These are phyloP conservation scores for Habrosyne pyritoides DNA, from an alignment of 2,888 invertebrate species.

Conservation along the genomic window DNA sequence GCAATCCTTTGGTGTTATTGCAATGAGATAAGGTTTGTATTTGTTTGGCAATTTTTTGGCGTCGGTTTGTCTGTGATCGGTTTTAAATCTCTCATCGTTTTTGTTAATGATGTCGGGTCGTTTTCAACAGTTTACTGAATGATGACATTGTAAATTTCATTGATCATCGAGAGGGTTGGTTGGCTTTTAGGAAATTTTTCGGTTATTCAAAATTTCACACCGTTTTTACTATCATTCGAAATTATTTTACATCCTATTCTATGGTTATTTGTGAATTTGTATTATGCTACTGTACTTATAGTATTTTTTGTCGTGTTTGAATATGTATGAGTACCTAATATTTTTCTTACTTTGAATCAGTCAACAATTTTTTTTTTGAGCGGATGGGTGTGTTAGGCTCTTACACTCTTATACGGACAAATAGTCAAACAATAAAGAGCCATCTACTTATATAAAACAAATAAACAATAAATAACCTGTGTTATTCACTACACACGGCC, in stretches of 20 bases:
- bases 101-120: conserved; percentile 35
- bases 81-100: conserved; percentile 33
- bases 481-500: too few relatives aligned
- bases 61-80: conserved; percentile 59
- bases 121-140: conserved; percentile 44
- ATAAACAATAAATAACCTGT: too few relatives aligned
- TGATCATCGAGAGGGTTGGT: conserved; percentile 41
- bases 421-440: too few relatives aligned
- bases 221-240: conserved; percentile 50
- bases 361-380: too few relatives aligned
- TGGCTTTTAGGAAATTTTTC: conserved; percentile 24
- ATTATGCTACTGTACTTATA: neutral
- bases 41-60: conserved; percentile 37
- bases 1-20: conserved; percentile 17
- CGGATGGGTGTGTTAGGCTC: too few relatives aligned
- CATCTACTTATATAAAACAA: too few relatives aligned
- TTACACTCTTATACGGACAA: too few relatives aligned
- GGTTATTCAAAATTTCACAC: conserved; percentile 60
- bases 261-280: conserved; percentile 17
- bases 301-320: too few relatives aligned
- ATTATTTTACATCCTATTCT: conserved; percentile 44
- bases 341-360: too few relatives aligned
- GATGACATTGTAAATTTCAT: conserved; percentile 56
- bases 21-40: conserved; percentile 26
- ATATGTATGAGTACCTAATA: too few relatives aligned